Evolutionary conservation across 2,797 vertebrate species (phyloP).

Genomic region (Cynodonichthys magdalenae): DNA sequence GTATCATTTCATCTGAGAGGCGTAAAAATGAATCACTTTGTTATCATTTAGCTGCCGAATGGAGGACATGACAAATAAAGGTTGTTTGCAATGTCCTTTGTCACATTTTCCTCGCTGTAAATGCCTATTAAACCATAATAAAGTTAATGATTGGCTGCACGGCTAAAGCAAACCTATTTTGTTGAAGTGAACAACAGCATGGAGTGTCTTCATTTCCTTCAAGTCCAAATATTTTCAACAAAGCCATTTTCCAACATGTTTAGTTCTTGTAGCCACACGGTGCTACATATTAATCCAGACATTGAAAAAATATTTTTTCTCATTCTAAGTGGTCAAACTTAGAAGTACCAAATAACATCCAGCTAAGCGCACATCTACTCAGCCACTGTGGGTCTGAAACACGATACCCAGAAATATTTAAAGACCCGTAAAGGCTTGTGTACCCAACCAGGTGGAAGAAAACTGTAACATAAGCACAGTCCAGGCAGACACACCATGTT

Average conservation of each 20-base stretch:
- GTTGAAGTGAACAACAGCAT: not conserved
- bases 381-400: conserved; percentile 33
- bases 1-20: conserved; percentile 15
- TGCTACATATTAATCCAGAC: not conserved
- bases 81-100: conserved; percentile 17
- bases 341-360: conserved; percentile 29
- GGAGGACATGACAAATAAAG: conserved; percentile 6
- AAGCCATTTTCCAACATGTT: not conserved
- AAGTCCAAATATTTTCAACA: not conserved
- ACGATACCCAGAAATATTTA: conserved; percentile 37
- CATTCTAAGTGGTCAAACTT: too few relatives aligned
- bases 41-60: conserved; percentile 2
- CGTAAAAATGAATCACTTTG: conserved; percentile 14
- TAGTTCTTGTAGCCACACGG: not conserved
- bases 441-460: conserved; percentile 22
- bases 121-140: conserved; percentile 29
- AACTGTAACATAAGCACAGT: conserved; percentile 41
- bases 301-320: too few relatives aligned
- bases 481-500: conserved; percentile 22
- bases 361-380: conserved; percentile 15
- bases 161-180: conserved; percentile 7
- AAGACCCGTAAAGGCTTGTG: conserved; percentile 26
- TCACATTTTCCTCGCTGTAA: conserved; percentile 12
- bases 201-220: not conserved
- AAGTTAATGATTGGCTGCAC: conserved; percentile 47